Base-by-base conservation (phyloP, 2,888 invertebrate genomes). In the Dicranocentrus wangi region DNA sequence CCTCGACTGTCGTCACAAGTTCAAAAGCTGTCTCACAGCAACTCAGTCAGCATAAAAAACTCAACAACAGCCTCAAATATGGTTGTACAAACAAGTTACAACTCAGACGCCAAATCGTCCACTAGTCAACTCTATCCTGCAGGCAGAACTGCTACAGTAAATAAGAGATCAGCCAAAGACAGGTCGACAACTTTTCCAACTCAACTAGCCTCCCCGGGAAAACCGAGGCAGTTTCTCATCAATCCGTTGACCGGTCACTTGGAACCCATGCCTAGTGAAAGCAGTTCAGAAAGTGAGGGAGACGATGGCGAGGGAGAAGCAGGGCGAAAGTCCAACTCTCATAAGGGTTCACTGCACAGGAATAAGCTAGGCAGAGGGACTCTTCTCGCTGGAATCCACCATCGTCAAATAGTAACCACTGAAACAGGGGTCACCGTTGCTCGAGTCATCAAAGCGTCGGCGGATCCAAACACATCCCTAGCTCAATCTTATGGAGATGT, bases 171-270 rank as follows among this genome's bases (percentile, higher is more conserved):
- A 69, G 51, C 82, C 80, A 82, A 66, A 77, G 79, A 78, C 72
- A 82, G 73, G 70, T 15, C 25, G 2, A 5, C 58, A 58, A 70
- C 76, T 42, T 75, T 75, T 70, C 72, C 73, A 42, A 42, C 68
- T 73, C 78, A 58, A 71, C 39, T 75, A 13, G 39, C 39, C 39
- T 84, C 61, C 87, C 84, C 87, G 28, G 92, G 92, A 81, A 93
- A 93, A 87, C 92, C 91, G 88, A 92, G 93, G 87, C 94, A 94
- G 90, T 94, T 94, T 90, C 92, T 96, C 58, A 95, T 96, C 87
- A 97, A 96, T 90, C 96, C 96, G 0, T 91, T 96, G 83, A 96
- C 96, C 84, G 94, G 95, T 51, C 88, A 95, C 88, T 91, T 96
- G 87, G 96, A 96, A 87, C 93, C 93, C 1, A 93, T 94, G 89